Evolutionary conservation across 2,797 vertebrate species (phyloP), one percentile per base, ranked within the genome.

Genomic region (Danio kyathit): DNA sequence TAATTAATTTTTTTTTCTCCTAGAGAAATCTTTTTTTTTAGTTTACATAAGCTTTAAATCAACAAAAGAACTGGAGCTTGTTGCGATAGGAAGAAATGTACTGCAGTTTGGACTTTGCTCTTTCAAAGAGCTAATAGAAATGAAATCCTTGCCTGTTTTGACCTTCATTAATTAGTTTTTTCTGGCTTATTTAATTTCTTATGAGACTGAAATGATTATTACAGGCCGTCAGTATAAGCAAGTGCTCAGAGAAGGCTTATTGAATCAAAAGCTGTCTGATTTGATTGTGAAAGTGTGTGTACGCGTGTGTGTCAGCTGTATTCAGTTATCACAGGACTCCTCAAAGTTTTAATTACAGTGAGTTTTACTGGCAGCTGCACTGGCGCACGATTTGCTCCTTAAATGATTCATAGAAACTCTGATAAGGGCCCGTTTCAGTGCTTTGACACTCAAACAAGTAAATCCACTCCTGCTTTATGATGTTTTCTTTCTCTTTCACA

Each of bases 381-480:
- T 46, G 13, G 5, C 46, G 6, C 29, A 43, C 41, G 60, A 54
- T 51, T 19, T 51, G 5, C 14, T 6, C 49, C 12, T 54, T 66
- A n/a, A 66, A 46, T 13, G 14, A 38, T 78, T 69, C 41, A 41
- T 51, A 70, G 29, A 70, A 3, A 14, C n/a, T 41, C 6, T 61
- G 76, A 79, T 79, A 61, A 29, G n/a, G 21, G 61, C 61, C 13
- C 12, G 56, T 79, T 79, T 71, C 8, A 17, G 52, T 59, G 10
- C 46, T 46, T 78, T 49, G 2, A 49, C 7, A 7, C 29, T 8
- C 13, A 21, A 19, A 44, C 8, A 60, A n/a, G n/a, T 10, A 41
- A 52, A 54, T 7, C 6, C 54, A 46, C 19, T 46, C 7, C 10
- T 13, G 38, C 38, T 13, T 17, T 19, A 43, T 56, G 7, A 11